These are phyloP conservation scores for Eretmochelys imbricata DNA, from an alignment of 2,113 vertebrate species.

Conservation along the genomic window DNA sequence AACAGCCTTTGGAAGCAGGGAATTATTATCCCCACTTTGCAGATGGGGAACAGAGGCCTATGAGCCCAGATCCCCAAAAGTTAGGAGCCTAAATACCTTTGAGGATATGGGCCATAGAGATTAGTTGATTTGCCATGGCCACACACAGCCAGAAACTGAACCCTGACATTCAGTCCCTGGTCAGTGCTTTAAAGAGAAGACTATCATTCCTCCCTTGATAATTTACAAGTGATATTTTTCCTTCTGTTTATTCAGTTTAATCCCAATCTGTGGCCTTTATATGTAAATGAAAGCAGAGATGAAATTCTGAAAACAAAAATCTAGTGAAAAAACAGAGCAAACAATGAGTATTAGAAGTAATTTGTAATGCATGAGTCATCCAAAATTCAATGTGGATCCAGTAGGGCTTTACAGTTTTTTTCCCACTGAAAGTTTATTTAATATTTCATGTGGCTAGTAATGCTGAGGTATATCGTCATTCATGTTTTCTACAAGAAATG, in stretches of 20 bases:
- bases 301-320: not conserved
- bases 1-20: not conserved
- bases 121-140: not conserved
- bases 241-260: not conserved
- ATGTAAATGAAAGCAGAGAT: not conserved
- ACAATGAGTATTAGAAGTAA: not conserved
- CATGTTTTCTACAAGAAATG: not conserved
- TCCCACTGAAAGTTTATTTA: not conserved
- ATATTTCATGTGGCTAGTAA: not conserved
- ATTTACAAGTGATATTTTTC: rapidly evolving
- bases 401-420: not conserved
- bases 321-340: not conserved
- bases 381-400: not conserved
- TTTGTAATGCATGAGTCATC: not conserved
- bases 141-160: too few species aligned
- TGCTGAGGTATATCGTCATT: not conserved
- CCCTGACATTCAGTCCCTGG: not conserved
- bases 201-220: not conserved
- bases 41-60: too few species aligned
- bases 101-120: not conserved
- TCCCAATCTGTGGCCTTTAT: not conserved
- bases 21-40: not conserved
- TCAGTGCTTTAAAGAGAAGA: not conserved
- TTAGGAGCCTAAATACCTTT: too few species aligned
- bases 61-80: too few species aligned